A percentile compares a stretch with the other conserved stretches of the same genome.
Evolutionary conservation across 2,113 vertebrate genomes (phyloP).

Genomic region (Prolemur simus): DNA sequence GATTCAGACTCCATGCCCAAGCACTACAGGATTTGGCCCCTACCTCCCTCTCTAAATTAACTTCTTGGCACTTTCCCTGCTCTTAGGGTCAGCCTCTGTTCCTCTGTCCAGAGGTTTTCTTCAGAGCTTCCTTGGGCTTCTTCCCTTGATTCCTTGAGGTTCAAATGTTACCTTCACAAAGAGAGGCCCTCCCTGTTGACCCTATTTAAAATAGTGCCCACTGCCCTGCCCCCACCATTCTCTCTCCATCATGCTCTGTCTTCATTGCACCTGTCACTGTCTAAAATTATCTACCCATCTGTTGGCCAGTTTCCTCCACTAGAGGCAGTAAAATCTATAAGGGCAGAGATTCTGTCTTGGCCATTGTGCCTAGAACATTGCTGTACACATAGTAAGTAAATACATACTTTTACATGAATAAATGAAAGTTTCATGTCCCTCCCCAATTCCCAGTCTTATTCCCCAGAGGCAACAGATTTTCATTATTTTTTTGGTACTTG

Average conservation of each 20-base stretch:
- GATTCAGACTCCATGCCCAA: background rate
- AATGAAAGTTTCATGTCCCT: background rate
- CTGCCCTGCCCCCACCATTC: background rate
- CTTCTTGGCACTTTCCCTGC: background rate
- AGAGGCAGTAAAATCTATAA: background rate
- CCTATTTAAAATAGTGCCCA: accelerated
- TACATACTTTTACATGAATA: background rate
- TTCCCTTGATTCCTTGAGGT: background rate
- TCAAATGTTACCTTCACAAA: background rate
- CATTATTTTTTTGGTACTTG: background rate
- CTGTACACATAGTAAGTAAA: background rate
- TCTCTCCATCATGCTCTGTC: background rate
- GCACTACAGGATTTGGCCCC: background rate
- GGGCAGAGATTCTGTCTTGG: background rate
- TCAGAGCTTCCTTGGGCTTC: background rate
- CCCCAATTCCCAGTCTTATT: background rate
- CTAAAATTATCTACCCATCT: background rate
- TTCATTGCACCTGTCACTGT: background rate
- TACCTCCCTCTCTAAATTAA: too few species aligned
- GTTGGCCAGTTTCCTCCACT: background rate
- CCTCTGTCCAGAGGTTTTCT: background rate
- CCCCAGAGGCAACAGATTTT: background rate
- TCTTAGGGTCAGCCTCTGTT: background rate
- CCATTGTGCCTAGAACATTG: background rate
- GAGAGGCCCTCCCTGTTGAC: background rate